phyloP scores from a whole-genome alignment of 2,888 invertebrate genomes.

The Anagyrus pseudococci region DNA sequence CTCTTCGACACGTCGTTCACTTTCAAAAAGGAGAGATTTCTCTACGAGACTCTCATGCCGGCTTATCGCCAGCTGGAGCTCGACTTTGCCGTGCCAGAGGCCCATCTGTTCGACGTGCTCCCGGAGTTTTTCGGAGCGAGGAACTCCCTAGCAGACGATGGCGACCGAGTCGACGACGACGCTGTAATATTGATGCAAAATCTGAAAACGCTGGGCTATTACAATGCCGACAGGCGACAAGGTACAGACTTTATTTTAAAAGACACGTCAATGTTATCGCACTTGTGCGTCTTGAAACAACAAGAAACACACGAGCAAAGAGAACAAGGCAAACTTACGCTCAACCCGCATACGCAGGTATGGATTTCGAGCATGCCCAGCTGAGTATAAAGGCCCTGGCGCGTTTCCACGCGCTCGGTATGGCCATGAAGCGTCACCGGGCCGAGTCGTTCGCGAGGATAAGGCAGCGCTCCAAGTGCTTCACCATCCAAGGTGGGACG shows the following conservation, averaged over 20 bases:
- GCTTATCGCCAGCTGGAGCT: conserved; percentile 63
- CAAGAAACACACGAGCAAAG: too few relatives aligned
- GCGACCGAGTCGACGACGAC: conserved; percentile 67
- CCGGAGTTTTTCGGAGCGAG: conserved; percentile 67
- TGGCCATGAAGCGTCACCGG: conserved; percentile 63
- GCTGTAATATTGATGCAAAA: conserved; percentile 68
- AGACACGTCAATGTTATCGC: too few relatives aligned
- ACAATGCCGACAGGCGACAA: not conserved
- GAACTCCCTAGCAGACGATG: conserved; percentile 49
- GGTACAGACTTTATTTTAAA: too few relatives aligned
- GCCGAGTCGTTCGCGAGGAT: conserved; percentile 51
- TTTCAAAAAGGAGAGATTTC: conserved; percentile 67
- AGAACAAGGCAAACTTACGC: not conserved
- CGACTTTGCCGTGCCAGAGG: conserved; percentile 56
- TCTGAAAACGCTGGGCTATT: conserved; percentile 45
- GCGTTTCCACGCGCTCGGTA: conserved; percentile 67
- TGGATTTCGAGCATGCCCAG: conserved; percentile 1
- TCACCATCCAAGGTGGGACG: conserved; percentile 46
- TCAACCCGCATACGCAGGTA: not conserved
- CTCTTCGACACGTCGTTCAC: conserved; percentile 67
- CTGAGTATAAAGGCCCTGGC: conserved; percentile 55
- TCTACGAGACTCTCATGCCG: conserved; percentile 65
- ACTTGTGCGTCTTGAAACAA: too few relatives aligned
- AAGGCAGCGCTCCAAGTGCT: conserved; percentile 50
- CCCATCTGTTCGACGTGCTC: conserved; percentile 59